Evolutionary conservation across 2,888 invertebrate species (phyloP).

Genomic region (Vesta saturnalis): DNA sequence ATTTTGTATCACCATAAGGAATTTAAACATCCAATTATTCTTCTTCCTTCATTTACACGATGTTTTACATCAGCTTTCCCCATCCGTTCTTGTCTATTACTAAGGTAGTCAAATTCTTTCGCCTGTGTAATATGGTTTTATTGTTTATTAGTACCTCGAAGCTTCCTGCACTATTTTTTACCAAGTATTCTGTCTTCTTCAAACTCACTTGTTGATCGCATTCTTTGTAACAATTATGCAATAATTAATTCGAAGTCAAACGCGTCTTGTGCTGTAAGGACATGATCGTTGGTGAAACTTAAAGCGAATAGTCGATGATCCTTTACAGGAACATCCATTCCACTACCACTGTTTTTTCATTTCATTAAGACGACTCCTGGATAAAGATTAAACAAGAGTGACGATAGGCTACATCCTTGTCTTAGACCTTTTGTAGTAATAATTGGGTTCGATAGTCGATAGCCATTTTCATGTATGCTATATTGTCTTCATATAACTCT

Average conservation of each 20-base stretch:
- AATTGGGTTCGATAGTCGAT: neutral
- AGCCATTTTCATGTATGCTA: neutral
- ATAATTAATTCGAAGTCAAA: neutral
- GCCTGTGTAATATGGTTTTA: neutral
- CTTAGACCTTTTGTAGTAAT: neutral
- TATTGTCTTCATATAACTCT: neutral
- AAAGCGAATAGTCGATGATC: neutral
- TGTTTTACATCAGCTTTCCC: no score
- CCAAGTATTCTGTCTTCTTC: neutral
- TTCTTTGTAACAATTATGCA: neutral
- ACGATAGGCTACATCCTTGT: neutral
- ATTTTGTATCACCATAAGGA: neutral
- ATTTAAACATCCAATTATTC: neutral
- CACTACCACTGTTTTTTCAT: neutral
- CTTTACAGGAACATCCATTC: neutral
- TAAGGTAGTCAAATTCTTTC: neutral
- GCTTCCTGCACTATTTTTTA: neutral
- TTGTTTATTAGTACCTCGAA: neutral
- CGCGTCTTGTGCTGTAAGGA: neutral
- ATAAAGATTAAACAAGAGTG: neutral
- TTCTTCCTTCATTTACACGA: neutral
- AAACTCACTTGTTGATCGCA: neutral
- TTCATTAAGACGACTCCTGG: neutral
- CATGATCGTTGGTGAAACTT: neutral
- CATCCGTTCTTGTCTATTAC: no score